These are phyloP conservation scores for Stylophora pistillata DNA, from an alignment of 64 coral and sea anemone genomes.

Conservation along the genomic window DNA sequence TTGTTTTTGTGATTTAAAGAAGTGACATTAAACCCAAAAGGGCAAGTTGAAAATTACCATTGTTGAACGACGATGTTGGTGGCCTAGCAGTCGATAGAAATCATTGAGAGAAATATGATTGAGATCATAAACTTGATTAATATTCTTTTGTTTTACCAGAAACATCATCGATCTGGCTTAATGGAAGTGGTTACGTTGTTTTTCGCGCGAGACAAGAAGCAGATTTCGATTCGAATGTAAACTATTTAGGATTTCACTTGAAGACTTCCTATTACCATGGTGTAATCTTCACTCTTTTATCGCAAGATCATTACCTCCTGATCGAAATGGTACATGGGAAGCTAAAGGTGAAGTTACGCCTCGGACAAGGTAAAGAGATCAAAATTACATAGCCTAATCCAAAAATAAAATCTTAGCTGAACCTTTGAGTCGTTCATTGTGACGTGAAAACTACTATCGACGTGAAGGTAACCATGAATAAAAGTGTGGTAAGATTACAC, in stretches of 20 bases:
- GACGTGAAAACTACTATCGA: too few relatives aligned
- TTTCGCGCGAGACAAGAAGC: not conserved
- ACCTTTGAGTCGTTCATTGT: too few relatives aligned
- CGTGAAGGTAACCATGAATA: too few relatives aligned
- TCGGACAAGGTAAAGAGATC: slow-evolving; percentile 37
- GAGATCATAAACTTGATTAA: not conserved
- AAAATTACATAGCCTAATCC: not conserved
- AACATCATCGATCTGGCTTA: slow-evolving; percentile 49
- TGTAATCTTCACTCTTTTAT: slow-evolving; percentile 31
- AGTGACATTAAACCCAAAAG: too few relatives aligned
- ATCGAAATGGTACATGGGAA: slow-evolving; percentile 48
- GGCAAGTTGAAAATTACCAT: too few relatives aligned
- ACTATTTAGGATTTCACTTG: slow-evolving; percentile 37
- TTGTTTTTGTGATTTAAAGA: too few relatives aligned
- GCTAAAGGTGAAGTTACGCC: slow-evolving; percentile 35
- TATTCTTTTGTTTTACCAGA: slow-evolving; percentile 13
- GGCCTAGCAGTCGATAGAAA: not conserved
- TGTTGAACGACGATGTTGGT: too few relatives aligned
- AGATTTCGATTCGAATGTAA: not conserved
- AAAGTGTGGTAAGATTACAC: too few relatives aligned
- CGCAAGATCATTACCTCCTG: slow-evolving; percentile 2
- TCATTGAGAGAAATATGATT: not conserved
- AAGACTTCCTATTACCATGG: slow-evolving; percentile 1
- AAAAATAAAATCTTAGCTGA: too few relatives aligned
- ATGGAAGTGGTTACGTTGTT: slow-evolving; percentile 52